phyloP scores from a whole-genome alignment of 2,888 invertebrate species.

The Osedax fenrisi region DNA sequence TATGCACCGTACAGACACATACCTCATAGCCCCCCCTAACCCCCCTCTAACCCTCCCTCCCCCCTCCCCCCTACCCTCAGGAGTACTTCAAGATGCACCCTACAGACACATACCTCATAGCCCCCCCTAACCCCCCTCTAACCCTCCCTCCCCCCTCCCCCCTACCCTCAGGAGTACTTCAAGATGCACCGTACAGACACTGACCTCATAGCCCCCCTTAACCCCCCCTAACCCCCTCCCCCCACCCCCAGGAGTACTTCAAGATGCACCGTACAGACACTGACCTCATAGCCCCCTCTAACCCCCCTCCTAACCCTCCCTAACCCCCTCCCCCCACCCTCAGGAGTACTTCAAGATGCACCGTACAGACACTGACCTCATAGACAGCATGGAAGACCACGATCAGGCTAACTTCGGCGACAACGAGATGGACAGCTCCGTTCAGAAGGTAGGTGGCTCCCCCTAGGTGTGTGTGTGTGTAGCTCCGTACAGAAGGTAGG shows the following conservation, averaged over 20 bases:
- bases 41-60: no score
- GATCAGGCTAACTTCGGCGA: background rate
- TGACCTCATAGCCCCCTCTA: no score
- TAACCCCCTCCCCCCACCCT: no score
- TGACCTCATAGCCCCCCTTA: no score
- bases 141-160: no score
- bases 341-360: slow-evolving; percentile 25
- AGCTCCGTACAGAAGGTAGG: background rate
- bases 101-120: background rate
- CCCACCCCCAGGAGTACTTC: slow-evolving; percentile 24
- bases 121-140: no score
- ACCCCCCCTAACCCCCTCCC: no score
- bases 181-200: slow-evolving; percentile 2
- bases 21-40: no score
- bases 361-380: background rate
- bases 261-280: background rate
- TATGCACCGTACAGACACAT: background rate
- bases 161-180: slow-evolving; percentile 26
- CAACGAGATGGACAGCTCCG: background rate
- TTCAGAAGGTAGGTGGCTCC: background rate
- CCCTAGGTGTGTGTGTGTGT: background rate
- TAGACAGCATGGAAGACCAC: background rate
- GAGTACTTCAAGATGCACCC: slow-evolving; percentile 21
- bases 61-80: no score
- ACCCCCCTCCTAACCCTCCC: no score